Base-by-base conservation (phyloP, 2,888 invertebrate species). In the Aphidius colemani region DNA sequence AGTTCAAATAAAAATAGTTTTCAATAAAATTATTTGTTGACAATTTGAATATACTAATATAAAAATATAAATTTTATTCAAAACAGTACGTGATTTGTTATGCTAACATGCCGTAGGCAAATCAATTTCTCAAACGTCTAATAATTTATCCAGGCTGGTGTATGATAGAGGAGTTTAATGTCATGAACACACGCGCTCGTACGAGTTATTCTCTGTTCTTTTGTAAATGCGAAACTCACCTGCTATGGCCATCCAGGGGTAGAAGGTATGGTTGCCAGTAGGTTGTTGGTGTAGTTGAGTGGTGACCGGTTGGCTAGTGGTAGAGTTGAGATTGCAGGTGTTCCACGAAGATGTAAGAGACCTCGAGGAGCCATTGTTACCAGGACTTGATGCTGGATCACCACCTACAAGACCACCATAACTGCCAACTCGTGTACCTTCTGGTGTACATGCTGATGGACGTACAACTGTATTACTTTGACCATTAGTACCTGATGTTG, bases 201-300 rank as follows among this genome's bases (percentile, higher is more conserved):
- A 30, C 30, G 2, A 30, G 30, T 30, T 5, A 30, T 30, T 30
- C 5, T 30, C 4, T 30, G 30, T 30, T 30, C 30, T 30, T 13
- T 40, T 62, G 51, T 57, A 57, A 56, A 62, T 59, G 50, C 53
- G 60, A 59, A 63, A 88, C 93, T 90, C 85, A 95, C 96, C 96
- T 95, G 95, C 95, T 88, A 96, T 95, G 86, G 95, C 95, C 96
- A 96, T 96, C 96, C 96, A 96, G 77, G 96, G 96, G 86, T 96
- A 96, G 87, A 96, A 96, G 82, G 95, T 95, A 88, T 95, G 95
- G 85, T 90, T 93, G 85, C 89, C 89, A 84, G 91, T 88, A 85
- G 93, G 93, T 85, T 95, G 95, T 81, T 86, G 86, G 85, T 94
- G 94, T 74, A 94, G 90, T 82, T 92, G 94, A 75, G 93, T 92